Evolutionary conservation across 2,797 vertebrate genomes (phyloP).

Genomic region (Avahi laniger): DNA sequence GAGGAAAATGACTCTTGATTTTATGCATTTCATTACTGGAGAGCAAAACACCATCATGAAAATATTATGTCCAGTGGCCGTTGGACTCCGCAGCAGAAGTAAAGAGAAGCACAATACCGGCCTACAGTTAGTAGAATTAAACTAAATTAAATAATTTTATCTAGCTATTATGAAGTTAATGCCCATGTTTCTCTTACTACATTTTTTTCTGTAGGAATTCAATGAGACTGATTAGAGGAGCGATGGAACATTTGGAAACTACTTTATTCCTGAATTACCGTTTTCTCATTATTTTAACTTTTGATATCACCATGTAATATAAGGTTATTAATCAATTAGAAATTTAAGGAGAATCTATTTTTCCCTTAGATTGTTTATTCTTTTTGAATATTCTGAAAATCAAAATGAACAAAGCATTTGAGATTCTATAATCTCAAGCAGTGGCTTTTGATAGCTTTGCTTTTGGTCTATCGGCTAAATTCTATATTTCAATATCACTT

Average conservation of each 20-base stretch:
- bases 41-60: neutral
- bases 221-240: neutral
- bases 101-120: neutral
- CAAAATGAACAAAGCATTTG: neutral
- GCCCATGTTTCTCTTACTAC: neutral
- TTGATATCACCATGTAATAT: neutral
- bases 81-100: neutral
- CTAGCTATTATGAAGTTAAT: neutral
- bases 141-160: neutral
- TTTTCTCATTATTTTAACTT: neutral
- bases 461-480: neutral
- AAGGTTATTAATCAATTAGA: neutral
- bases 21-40: neutral
- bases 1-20: neutral
- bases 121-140: neutral
- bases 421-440: neutral
- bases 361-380: neutral
- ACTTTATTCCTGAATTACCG: neutral
- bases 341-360: neutral
- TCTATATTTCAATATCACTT: neutral
- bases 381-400: neutral
- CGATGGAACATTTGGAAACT: neutral
- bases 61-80: neutral
- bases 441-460: neutral
- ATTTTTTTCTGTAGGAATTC: neutral